phyloP scores from a whole-genome alignment of 35 echinoderm and acorn worm genomes.

The Apostichopus japonicus region DNA sequence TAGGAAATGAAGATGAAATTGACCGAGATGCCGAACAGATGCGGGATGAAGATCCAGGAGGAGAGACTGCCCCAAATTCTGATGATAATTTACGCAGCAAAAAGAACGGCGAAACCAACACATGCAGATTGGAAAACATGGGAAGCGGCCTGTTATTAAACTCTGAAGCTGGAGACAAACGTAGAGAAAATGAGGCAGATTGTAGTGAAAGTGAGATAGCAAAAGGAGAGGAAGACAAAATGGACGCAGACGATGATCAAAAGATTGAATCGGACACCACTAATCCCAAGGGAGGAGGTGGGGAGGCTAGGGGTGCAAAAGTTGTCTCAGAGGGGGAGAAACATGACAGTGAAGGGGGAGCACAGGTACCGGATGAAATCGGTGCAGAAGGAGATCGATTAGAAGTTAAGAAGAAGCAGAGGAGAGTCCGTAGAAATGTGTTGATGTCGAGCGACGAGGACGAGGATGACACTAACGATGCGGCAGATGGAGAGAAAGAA shows the following conservation, averaged over 20 bases:
- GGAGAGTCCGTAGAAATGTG: background rate
- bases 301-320: background rate
- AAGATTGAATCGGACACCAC: background rate
- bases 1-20: background rate
- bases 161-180: too few relatives aligned
- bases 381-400: too few relatives aligned
- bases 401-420: background rate
- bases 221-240: conserved; percentile 1
- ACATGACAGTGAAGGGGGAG: background rate
- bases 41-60: background rate
- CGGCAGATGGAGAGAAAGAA: background rate
- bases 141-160: too few relatives aligned
- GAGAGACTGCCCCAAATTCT: background rate
- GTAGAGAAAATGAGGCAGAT: background rate
- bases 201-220: background rate
- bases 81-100: background rate
- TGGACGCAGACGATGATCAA: background rate
- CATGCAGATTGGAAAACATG: too few relatives aligned
- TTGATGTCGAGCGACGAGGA: background rate
- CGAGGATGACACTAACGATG: background rate
- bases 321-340: background rate
- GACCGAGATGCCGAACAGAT: background rate
- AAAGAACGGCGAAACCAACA: background rate
- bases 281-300: background rate
- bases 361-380: background rate